A percentile compares a stretch with the other conserved stretches of the same genome.
Evolutionary conservation across 1,140 invertebrate genomes (phyloP).

Genomic region (Zaprionus lachaisei): DNA sequence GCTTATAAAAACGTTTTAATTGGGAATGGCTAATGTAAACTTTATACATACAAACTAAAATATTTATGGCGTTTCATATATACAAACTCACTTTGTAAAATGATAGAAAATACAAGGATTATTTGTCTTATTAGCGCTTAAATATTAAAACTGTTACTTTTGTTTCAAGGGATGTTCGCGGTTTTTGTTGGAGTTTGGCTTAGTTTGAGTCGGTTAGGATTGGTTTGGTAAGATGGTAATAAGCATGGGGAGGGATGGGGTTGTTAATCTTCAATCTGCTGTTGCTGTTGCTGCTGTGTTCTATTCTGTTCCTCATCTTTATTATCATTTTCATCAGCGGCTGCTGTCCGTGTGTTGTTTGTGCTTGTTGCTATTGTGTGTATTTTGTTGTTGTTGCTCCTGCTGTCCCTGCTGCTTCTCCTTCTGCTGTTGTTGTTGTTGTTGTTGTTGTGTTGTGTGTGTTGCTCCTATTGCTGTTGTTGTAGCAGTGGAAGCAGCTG

Average conservation of each 20-base stretch:
- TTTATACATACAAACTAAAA: constrained; percentile 78
- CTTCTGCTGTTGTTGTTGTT: constrained; percentile 56
- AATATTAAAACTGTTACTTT: constrained; percentile 58
- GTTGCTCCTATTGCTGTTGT: constrained; percentile 25
- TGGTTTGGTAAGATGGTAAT: not conserved
- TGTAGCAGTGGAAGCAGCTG: not conserved
- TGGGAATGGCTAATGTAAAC: constrained; percentile 70
- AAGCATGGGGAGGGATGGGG: not conserved
- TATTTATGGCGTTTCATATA: constrained; percentile 75
- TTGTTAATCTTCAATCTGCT: constrained; percentile 4
- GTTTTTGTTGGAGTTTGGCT: not conserved
- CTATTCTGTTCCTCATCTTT: not conserved
- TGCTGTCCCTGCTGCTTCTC: constrained; percentile 48
- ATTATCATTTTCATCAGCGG: constrained; percentile 39
- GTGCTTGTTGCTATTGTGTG: constrained; percentile 35
- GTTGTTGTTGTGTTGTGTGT: constrained; percentile 53
- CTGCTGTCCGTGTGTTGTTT: constrained; percentile 35
- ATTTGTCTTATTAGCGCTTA: constrained; percentile 71
- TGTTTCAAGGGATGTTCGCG: not conserved
- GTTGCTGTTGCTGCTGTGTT: not conserved
- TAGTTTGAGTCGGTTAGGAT: not conserved
- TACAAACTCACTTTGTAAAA: constrained; percentile 66
- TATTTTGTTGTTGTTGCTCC: constrained; percentile 47
- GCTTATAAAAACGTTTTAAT: constrained; percentile 44
- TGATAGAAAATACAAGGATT: constrained; percentile 67